Evolutionary conservation across 2,888 invertebrate species (phyloP).

Genomic region (Drosophila pseudotalamancana): DNA sequence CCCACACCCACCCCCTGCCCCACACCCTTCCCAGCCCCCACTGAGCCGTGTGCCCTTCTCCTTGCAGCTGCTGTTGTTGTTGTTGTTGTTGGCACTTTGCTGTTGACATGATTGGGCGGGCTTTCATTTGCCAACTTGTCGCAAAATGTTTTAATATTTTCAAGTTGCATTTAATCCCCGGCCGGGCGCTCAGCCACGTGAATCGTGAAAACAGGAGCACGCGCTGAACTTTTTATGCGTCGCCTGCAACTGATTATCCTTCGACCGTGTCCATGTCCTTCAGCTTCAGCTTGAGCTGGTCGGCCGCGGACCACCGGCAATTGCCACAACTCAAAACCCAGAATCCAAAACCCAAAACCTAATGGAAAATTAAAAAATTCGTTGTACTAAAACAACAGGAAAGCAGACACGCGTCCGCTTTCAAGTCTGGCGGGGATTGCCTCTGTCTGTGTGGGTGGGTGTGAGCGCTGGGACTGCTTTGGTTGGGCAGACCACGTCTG

Average conservation of each 20-base stretch:
- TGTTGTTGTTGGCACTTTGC: conserved; percentile 62
- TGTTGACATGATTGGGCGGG: conserved; percentile 78
- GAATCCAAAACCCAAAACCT: conserved; percentile 42
- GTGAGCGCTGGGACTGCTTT: conserved; percentile 30
- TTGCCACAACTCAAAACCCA: conserved; percentile 23
- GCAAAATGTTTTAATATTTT: conserved; percentile 80
- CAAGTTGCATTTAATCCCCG: conserved; percentile 78
- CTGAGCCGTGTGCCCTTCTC: neutral
- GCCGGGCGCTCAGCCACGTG: conserved; percentile 67
- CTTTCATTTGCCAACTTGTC: conserved; percentile 80
- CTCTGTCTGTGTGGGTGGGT: neutral
- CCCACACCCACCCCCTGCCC: conserved; percentile 17
- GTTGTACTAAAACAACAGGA: conserved; percentile 47
- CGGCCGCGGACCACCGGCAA: neutral
- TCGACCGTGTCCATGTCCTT: conserved; percentile 4
- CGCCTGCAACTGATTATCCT: conserved; percentile 38
- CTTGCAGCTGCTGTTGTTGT: conserved; percentile 30
- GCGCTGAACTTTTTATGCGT: conserved; percentile 44
- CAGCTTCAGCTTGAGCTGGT: conserved; percentile 3
- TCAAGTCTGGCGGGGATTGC: conserved; percentile 35
- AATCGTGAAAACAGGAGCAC: conserved; percentile 72
- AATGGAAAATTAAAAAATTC: conserved; percentile 66
- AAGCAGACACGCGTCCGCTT: conserved; percentile 42
- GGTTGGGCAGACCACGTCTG: conserved; percentile 39
- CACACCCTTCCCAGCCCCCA: neutral